These are phyloP conservation scores for Crossoptilon crossoptilon DNA, from an alignment of 2,797 vertebrate species.

Conservation along the genomic window DNA sequence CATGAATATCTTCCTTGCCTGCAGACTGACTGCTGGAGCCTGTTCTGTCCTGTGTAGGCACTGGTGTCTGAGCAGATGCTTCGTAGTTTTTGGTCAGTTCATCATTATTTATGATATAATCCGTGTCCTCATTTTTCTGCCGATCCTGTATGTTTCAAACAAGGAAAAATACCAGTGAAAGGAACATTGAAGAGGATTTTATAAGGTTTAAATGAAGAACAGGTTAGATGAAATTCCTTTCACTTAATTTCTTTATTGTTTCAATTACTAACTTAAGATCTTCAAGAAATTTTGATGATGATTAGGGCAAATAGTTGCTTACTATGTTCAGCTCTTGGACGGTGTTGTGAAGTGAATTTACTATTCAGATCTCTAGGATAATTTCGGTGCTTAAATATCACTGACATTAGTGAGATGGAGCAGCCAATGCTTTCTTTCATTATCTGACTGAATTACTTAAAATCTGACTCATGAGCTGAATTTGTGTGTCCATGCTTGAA, in stretches of 20 bases:
- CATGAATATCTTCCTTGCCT: conserved; percentile 82
- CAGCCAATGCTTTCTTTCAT: not conserved
- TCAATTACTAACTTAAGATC: not conserved
- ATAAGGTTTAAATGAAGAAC: not conserved
- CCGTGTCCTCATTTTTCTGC: conserved; percentile 73
- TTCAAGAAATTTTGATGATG: not conserved
- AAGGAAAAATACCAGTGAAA: not conserved
- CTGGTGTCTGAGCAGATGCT: not conserved
- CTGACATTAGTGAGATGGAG: not conserved
- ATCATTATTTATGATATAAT: conserved; percentile 77
- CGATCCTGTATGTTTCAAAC: conserved; percentile 75
- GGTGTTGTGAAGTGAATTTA: not conserved
- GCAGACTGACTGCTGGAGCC: conserved; percentile 37
- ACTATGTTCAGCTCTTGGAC: not conserved
- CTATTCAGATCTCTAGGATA: not conserved
- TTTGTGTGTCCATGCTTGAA: not conserved
- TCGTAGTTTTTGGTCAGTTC: conserved; percentile 71
- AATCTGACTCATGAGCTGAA: not conserved
- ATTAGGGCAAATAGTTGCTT: not conserved
- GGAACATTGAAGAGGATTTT: not conserved
- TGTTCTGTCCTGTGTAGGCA: not conserved
- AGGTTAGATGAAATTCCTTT: not conserved
- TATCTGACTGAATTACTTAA: not conserved
- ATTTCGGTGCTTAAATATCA: not conserved
- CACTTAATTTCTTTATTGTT: not conserved